These are phyloP conservation scores for Adelphocoris suturalis DNA, from an alignment of 2,888 invertebrate species.

Conservation along the genomic window DNA sequence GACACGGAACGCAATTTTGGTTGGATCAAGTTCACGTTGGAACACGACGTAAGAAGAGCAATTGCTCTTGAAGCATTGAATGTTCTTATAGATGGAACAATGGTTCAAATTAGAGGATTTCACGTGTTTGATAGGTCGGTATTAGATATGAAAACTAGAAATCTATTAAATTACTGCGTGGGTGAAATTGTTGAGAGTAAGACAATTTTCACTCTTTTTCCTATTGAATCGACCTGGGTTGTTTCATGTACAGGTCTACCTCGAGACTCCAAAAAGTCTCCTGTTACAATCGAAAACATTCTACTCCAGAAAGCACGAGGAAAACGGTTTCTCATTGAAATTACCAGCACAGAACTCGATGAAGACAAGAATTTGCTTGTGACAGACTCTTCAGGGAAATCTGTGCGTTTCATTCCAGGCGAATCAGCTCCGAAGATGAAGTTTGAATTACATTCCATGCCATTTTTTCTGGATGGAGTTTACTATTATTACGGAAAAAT, in stretches of 20 bases:
- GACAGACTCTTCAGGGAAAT: background rate
- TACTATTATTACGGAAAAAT: slow-evolving; percentile 44
- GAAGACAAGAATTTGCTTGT: background rate
- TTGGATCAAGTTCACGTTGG: slow-evolving; percentile 28
- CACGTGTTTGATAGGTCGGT: background rate
- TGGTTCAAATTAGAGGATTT: background rate
- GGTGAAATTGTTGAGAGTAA: background rate
- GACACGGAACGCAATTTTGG: background rate
- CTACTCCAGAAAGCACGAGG: background rate
- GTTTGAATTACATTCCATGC: slow-evolving; percentile 17
- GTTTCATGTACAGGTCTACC: background rate
- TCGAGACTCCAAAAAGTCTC: background rate
- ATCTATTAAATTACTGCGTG: slow-evolving; percentile 13
- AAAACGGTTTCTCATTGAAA: slow-evolving; percentile 28
- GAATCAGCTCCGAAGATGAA: background rate
- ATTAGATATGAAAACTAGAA: slow-evolving; percentile 43
- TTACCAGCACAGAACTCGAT: background rate
- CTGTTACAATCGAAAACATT: background rate
- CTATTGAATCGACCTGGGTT: slow-evolving; percentile 1
- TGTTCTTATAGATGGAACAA: background rate
- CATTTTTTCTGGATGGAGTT: slow-evolving; percentile 40
- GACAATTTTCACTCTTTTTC: background rate
- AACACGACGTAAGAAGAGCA: slow-evolving; percentile 27
- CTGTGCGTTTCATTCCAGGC: slow-evolving; percentile 9
- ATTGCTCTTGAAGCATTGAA: slow-evolving; percentile 31